Base-by-base conservation (phyloP, 2,888 invertebrate genomes). In the Isotomurus palustris region DNA sequence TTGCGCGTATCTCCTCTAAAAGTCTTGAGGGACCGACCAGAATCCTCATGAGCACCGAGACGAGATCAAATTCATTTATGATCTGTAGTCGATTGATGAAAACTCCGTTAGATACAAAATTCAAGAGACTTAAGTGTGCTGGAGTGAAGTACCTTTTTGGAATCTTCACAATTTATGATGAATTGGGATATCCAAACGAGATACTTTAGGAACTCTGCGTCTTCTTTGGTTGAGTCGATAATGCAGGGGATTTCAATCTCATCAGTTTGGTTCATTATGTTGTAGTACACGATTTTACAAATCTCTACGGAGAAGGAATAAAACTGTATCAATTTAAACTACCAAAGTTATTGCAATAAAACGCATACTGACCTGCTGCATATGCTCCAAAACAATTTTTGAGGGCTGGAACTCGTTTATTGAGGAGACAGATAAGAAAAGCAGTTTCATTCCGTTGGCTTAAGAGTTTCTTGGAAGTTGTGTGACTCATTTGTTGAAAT, bases 171-270 rank as follows among this genome's bases (percentile, higher is more conserved):
- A 14, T 56, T 52, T 12, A 66, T 52, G 21, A 65, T 54, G 12
- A 62, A 50, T 44, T 56, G 53, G 6, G 68, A n/a, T 53, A 64
- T 61, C 51, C 58, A 60, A 19, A 68, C 49, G 2, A 69, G n/a
- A 40, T 59, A 57, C 25, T 63, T 62, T 12, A 69, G 51, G 10
- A 68, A 40, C 40, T 68, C 65, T 43, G 64, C 53, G 29, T 68
- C 69, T 24, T 64, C 62, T 6, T 53, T 53, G 1, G 59, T 60
- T 0, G 62, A 59, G 36, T 66, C 63, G 12, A 69, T 36, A 2
- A 62, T 8, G 27, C 56, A 53, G 3, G 59, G 32, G 8, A 58
- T 44, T 10, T 52, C 36, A 2, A 57, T 35, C 2, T 25, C 51
- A 24, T 47, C n/a, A n/a, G n/a, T n/a, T n/a, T n/a, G n/a, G n/a